phyloP scores from a whole-genome alignment of 2,797 vertebrate species.

The Acanthurus lineatus region DNA sequence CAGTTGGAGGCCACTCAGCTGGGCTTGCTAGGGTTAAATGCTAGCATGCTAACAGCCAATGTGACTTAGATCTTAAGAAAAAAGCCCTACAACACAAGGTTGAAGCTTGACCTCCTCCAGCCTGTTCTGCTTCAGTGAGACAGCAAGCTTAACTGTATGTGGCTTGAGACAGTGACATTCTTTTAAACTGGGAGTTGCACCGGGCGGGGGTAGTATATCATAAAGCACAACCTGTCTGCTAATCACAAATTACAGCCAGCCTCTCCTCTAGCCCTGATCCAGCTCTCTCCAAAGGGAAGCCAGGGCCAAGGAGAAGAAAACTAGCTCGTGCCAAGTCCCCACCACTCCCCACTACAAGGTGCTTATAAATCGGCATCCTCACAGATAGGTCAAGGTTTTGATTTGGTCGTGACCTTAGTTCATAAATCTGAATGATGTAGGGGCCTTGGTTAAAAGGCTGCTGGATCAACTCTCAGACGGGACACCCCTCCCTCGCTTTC shows the following conservation, averaged over 20 bases:
- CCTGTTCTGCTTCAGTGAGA: slow-evolving; percentile 32
- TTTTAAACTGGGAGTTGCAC: slow-evolving; percentile 65
- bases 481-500: slow-evolving; percentile 63
- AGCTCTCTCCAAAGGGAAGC: slow-evolving; percentile 62
- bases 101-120: slow-evolving; percentile 37
- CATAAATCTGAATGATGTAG: slow-evolving; percentile 89
- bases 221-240: slow-evolving; percentile 78
- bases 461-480: slow-evolving; percentile 76
- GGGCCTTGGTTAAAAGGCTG: slow-evolving; percentile 79
- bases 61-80: slow-evolving; percentile 43
- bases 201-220: slow-evolving; percentile 66
- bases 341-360: slow-evolving; percentile 74
- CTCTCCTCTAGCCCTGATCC: slow-evolving; percentile 67
- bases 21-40: slow-evolving; percentile 9
- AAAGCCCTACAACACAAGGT: background rate
- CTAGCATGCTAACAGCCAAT: slow-evolving; percentile 28
- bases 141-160: slow-evolving; percentile 44
- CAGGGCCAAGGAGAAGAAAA: slow-evolving; percentile 71
- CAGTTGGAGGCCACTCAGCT: slow-evolving; percentile 28
- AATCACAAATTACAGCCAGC: slow-evolving; percentile 84
- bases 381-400: slow-evolving; percentile 88
- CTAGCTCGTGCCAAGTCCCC: slow-evolving; percentile 78
- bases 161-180: slow-evolving; percentile 45
- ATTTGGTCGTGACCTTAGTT: slow-evolving; percentile 87
- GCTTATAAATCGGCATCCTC: slow-evolving; percentile 85